Evolutionary conservation across 2,113 vertebrate species (phyloP), one percentile per base, ranked within the genome.

Genomic region (Nettapus auritus): DNA sequence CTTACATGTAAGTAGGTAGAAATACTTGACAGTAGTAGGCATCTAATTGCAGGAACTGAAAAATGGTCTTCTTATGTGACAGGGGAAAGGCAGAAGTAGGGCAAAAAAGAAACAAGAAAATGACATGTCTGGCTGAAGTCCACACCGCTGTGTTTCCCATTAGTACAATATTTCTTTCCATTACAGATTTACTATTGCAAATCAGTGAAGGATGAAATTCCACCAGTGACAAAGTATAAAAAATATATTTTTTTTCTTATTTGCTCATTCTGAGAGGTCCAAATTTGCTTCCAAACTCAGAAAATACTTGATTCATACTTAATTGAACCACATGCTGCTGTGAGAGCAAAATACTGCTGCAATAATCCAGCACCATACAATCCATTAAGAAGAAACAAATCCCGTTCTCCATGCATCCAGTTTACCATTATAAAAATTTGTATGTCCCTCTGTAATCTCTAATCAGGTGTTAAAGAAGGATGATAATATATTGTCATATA

Each of bases 71-170:
- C 57, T 69, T 81, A 33, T 34, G 38, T 75, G 86, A 71, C 38
- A 81, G 21, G 8, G 19, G 18, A 83, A 86, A 93, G 38, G 62
- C 25, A 94, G 81, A 91, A 95, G 82, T 44, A 88, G 46, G 76
- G 34, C 64, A 90, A 94, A 93, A 73, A 86, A 36, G 16, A 90
- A 92, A 93, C 2, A 8, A 90, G 50, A 88, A 88, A 82, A 89
- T 40, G 2, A 53, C 53, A 67, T 2, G 11, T 31, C 53, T 89
- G 74, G 62, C 57, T 68, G 38, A 88, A 82, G 36, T 69, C 82
- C 63, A 87, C 60, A 63, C 18, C 71, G 19, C 16, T 80, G 73
- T 40, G 81, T 64, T 59, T 84, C 33, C 60, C 33, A 68, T 71
- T 71, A 91, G 25, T 19, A 55, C 15, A 87, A 11, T 21, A 9